phyloP scores from a whole-genome alignment of 2,113 vertebrate species.

The Lutjanus erythropterus region DNA sequence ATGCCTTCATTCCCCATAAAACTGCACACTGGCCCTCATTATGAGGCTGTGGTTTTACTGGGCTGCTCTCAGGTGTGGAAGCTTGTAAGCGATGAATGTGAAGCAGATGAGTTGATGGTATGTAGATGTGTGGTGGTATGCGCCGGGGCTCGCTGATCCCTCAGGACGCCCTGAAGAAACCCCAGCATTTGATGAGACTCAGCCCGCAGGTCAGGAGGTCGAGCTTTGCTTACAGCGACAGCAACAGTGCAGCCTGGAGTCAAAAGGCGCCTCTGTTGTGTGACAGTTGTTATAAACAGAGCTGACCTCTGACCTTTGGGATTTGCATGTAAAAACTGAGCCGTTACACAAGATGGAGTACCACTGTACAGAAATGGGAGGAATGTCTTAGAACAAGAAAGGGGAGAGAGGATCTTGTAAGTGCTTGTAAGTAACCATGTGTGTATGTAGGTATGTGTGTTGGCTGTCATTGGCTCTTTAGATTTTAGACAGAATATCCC shows the following conservation, averaged over 20 bases:
- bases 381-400: constrained; percentile 45
- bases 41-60: background rate
- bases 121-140: constrained; percentile 15
- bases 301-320: constrained; percentile 45
- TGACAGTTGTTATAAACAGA: constrained; percentile 44
- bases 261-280: constrained; percentile 28
- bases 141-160: background rate
- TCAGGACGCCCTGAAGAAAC: background rate
- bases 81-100: constrained; percentile 6
- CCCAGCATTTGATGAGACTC: constrained; percentile 30
- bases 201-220: constrained; percentile 13
- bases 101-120: background rate
- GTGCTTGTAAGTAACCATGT: background rate
- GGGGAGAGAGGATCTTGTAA: background rate
- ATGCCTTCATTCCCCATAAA: background rate
- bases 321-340: constrained; percentile 39
- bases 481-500: background rate
- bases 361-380: constrained; percentile 18
- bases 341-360: constrained; percentile 8
- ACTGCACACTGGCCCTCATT: background rate
- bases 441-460: background rate
- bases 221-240: constrained; percentile 19
- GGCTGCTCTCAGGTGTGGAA: constrained; percentile 18
- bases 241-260: constrained; percentile 24
- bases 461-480: background rate